Base-by-base conservation (phyloP, 2,113 vertebrate genomes). In the Eulacestoma nigropectus region DNA sequence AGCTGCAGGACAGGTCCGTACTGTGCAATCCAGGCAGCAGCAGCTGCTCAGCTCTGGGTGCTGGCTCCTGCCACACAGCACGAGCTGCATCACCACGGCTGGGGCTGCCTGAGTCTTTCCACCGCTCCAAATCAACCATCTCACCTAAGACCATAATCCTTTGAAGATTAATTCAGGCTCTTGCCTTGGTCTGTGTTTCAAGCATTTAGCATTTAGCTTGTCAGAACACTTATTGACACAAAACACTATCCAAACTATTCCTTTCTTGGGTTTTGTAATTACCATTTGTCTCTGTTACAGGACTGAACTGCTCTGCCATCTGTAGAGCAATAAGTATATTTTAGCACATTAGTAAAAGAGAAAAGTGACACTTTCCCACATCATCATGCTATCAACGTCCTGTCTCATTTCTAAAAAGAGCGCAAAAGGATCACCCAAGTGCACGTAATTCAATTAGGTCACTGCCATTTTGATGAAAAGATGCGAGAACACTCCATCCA, bases 61-160 rank as follows among this genome's bases (percentile, higher is more conserved):
- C 55, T 65, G 42, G 13, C 35, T 81, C 69, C 41, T 23, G 37
- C 20, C 27, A 62, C 21, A 12, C 4, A 3, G 35, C 29, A 41
- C 0, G 0, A 81, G 33, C 57, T 53, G 29, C 41, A 10, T 0
- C 5, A 32, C 29, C 62, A 33, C 0, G 0, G n/a, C 37, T 44
- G 50, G 41, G 41, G 26, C 42, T 22, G 13, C 26, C 35, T 3
- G 27, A 70, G 44, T n/a, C 55, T 11, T 25, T 37, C 17, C 33
- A 22, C 39, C 22, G 35, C 63, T 42, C 74, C 84, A 42, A 27
- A 49, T 19, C 63, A 73, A 29, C 14, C 35, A 23, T 1, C 27
- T 33, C 89, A 67, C 15, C 50, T 29, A 33, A 91, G 8, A 64
- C 9, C 16, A 21, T 11, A 44, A 74, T 27, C 26, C 19, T 78